Evolutionary conservation across 2,797 vertebrate genomes (phyloP), one percentile per base, ranked within the genome.

Genomic region (Melanotaenia pygmaea): DNA sequence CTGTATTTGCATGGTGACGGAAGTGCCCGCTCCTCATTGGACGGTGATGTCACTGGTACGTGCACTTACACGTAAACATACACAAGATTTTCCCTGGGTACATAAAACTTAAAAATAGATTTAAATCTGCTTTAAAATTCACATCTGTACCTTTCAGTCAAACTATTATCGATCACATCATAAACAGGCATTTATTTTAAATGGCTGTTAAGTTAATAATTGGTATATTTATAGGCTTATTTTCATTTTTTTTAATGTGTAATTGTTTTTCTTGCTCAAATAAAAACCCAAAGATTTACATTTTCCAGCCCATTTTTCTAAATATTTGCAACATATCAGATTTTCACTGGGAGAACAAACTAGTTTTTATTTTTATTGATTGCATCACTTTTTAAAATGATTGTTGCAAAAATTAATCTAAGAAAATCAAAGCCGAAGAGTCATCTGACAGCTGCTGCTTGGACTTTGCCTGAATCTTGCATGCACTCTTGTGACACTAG

Each of bases 11-110:
- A 34, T 1, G 53, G 34, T 38, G 53, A 76, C 56, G 57, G 89
- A 88, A 89, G 86, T 77, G 81, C 57, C 56, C 9, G 74, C 50
- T 51, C 12, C 81, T 82, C 28, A 90, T 87, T 87, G 89, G 90
- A 60, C 82, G 4, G 69, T 0, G 0, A 2, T 30, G 62, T 76
- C 68, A 20, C 56, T 59, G 28, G 63, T 62, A 76, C 54, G 30
- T 60, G 56, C 35, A 22, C 43, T 22, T 14, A 7, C 16, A 32
- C 30, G 34, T 16, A 13, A 18, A 35, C 35, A 14, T 34, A 16
- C 18, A 24, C 20, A 9, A 12, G 11, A 2, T 0, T 66, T 37
- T 54, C 50, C 20, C 64, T 57, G 14, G 9, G 14, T 18, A 1
- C 26, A 56, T 4, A 28, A 30, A 37, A 65, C 45, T 16, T 30